Evolutionary conservation across 2,113 vertebrate species (phyloP), one percentile per base, ranked within the genome.

Genomic region (Sapajus apella): DNA sequence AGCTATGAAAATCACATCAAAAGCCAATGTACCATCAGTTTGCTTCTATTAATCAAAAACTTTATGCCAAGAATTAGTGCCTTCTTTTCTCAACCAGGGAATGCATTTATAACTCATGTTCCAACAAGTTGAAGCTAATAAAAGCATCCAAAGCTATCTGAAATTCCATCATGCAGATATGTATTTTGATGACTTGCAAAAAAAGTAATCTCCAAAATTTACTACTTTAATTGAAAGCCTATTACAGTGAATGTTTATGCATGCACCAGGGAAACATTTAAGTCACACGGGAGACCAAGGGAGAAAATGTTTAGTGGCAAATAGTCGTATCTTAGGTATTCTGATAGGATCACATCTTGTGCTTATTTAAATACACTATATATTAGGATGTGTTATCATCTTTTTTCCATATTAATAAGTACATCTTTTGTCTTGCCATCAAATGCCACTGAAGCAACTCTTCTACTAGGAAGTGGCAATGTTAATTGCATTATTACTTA

Each of bases 1-100:
- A 73, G 81, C 3, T 55, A 58, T 52, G 23, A 20, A 75, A 97
- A 96, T 52, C 30, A 73, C 32, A 76, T 90, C 25, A 87, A 97
- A 91, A 90, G 32, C n/a, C 43, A 30, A 21, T 50, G 20, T 64
- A 45, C 17, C n/a, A 50, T 87, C 9, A 91, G 32, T 32, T 93
- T 81, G 30, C 7, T 84, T 84, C 77, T 85, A 70, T 68, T 85
- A 68, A 91, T 88, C 14, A 92, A 92, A 93, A 84, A 13, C 61
- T 45, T 64, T 52, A 35, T n/a, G 23, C 68, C 30, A 90, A 25
- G 40, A 17, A 81, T 95, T 64, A 80, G 40, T 81, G 18, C 72
- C 27, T 93, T 85, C 7, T 3, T 12, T 77, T 94, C 82, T 56
- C 83, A 95, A 70, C 72, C 20, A 86, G 25, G 73, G 35, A n/a